phyloP scores from a whole-genome alignment of 2,797 vertebrate genomes.

The Pipistrellus nathusii region DNA sequence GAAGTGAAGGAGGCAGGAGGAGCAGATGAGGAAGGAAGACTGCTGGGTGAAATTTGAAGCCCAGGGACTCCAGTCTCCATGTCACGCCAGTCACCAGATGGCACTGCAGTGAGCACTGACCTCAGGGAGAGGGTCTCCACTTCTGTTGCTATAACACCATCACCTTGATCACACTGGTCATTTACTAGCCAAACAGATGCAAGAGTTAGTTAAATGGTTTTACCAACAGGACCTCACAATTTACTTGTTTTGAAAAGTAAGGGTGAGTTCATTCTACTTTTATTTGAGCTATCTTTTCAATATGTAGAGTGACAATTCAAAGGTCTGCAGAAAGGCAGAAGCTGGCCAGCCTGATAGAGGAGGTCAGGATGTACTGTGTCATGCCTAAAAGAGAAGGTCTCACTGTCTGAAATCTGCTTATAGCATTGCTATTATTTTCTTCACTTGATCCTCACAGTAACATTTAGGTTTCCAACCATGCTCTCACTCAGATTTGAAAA shows the following conservation, averaged over 20 bases:
- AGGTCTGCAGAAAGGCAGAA: background rate
- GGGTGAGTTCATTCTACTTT: background rate
- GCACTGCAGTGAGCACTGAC: background rate
- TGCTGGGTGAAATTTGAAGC: background rate
- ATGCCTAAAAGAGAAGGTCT: no score
- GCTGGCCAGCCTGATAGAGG: accelerated
- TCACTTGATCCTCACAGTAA: background rate
- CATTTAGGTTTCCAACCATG: background rate
- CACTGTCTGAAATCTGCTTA: background rate
- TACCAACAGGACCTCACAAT: background rate
- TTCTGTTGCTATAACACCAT: background rate
- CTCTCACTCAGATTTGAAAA: background rate
- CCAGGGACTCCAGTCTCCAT: no score
- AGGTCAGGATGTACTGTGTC: background rate
- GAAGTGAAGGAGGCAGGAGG: accelerated
- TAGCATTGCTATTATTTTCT: background rate
- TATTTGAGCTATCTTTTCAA: background rate
- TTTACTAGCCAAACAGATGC: background rate
- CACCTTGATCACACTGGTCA: background rate
- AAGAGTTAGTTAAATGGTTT: background rate
- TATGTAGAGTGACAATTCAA: background rate
- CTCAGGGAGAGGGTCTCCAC: background rate
- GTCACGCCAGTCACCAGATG: no score
- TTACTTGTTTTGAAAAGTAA: background rate
- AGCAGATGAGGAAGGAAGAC: background rate